Percentiles rank a stretch among this genome's conserved stretches.
Conservation (phyloP, 2,888 invertebrate species). For the Xylocampa areola region DNA sequence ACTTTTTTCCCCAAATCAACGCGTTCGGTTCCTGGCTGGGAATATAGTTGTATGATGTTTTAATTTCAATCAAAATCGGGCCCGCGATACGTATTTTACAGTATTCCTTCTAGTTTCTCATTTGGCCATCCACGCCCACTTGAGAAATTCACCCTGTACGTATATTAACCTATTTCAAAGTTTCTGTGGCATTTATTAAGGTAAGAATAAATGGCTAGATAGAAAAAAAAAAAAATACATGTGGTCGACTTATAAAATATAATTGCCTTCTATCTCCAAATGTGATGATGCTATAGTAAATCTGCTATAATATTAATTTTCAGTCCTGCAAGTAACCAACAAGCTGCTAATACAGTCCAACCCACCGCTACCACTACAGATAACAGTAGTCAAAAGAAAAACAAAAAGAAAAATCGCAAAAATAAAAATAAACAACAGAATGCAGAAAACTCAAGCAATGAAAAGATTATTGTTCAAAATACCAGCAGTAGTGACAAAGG, state of each 20-base stretch:
- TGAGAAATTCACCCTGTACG: no score
- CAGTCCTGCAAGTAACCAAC: constrained; percentile 28
- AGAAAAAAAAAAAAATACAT: no score
- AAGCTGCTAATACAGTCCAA: constrained; percentile 8
- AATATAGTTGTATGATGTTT: no score
- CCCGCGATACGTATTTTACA: no score
- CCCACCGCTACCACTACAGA: constrained; percentile 19
- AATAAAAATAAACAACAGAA: constrained; percentile 66
- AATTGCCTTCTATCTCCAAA: not conserved
- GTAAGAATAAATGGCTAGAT: no score
- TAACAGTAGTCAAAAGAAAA: constrained; percentile 51
- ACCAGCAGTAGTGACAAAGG: constrained; percentile 26
- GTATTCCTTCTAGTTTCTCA: no score
- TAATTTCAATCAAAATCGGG: no score
- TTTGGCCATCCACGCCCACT: no score
- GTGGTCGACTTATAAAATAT: not conserved
- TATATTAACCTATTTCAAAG: no score
- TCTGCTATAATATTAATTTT: constrained; percentile 19
- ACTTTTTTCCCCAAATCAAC: no score
- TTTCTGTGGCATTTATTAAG: no score
- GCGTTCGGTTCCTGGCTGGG: no score
- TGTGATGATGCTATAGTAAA: not conserved
- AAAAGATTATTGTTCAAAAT: constrained; percentile 15
- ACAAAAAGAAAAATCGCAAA: constrained; percentile 67
- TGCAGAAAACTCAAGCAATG: constrained; percentile 22